Evolutionary conservation across 1,140 invertebrate genomes (phyloP), one percentile per base, ranked within the genome.

Genomic region (Chelonus insularis): DNA sequence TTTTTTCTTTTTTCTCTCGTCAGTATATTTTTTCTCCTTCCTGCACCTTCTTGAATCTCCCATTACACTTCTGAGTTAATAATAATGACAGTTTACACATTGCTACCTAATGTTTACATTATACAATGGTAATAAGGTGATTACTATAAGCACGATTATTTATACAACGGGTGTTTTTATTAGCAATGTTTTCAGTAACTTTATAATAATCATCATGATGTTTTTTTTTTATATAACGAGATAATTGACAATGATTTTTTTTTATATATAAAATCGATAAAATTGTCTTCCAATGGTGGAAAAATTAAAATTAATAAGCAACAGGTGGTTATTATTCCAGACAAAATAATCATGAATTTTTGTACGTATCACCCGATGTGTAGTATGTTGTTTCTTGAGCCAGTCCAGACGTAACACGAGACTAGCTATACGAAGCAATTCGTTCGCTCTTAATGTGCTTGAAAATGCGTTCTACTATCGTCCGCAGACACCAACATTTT

Each of bases 1-100:
- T 57, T 34, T 37, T 64, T 67, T 52, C 52, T 57, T 50, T 69
- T 63, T 32, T 43, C 45, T 37, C 36, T 12, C 50, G 20, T 57
- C 23, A 29, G 25, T 4, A 7, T 29, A 29, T 29, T 29, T 29
- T 29, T 29, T 29, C 25, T 29, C 36, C 23, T 59, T 50, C 16
- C 57, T 36, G 54, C 56, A 51, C 41, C 41, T 34, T 16, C 14
- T 43, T 43, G 14, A 43, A 5, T 43, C 62, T 68, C 60, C 56
- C 64, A 60, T 72, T 71, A 67, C 66, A 68, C 62, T 65, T 67
- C 61, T 62, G 23, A 51, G 56, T 57, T 74, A 74, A 75, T 73
- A 78, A 77, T 75, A 74, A 77, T 68, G 63, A 62, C 72, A 65
- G 67, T 76, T 78, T 76, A 74, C 73, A 73, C 66, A 72, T 72